These are phyloP conservation scores for Borostomias antarcticus DNA, from an alignment of 2,797 vertebrate genomes.

Conservation along the genomic window DNA sequence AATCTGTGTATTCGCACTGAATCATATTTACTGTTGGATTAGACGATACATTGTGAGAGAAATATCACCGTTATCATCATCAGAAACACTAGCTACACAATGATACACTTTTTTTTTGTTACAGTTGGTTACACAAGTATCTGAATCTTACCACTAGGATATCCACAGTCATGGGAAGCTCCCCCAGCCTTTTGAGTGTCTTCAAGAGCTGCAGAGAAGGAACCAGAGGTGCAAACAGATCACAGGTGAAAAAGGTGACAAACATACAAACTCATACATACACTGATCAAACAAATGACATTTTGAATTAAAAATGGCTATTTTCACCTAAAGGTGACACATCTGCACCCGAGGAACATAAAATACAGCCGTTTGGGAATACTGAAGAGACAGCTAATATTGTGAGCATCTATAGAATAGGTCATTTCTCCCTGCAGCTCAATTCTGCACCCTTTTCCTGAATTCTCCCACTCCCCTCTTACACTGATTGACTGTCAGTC, in stretches of 20 bases:
- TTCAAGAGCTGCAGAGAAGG: conserved; percentile 83
- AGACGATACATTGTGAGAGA: no score
- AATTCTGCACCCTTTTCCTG: not conserved
- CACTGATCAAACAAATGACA: no score
- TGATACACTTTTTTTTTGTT: no score
- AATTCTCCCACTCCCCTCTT: not conserved
- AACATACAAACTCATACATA: no score
- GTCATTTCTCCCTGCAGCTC: not conserved
- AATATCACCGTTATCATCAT: not conserved
- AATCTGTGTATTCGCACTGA: not conserved
- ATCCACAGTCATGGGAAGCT: conserved; percentile 94
- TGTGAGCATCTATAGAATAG: not conserved
- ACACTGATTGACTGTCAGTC: not conserved
- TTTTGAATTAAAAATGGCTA: no score
- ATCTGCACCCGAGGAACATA: no score
- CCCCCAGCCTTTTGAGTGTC: conserved; percentile 88
- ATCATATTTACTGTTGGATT: no score
- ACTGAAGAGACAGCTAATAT: not conserved
- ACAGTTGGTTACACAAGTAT: no score
- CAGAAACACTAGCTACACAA: not conserved
- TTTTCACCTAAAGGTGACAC: no score
- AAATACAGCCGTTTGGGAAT: not conserved
- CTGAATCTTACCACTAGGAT: conserved; percentile 89
- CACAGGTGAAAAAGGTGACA: no score
- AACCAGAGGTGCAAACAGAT: conserved; percentile 10